phyloP scores from a whole-genome alignment of 1,140 invertebrate species.

The Aricia agestis region DNA sequence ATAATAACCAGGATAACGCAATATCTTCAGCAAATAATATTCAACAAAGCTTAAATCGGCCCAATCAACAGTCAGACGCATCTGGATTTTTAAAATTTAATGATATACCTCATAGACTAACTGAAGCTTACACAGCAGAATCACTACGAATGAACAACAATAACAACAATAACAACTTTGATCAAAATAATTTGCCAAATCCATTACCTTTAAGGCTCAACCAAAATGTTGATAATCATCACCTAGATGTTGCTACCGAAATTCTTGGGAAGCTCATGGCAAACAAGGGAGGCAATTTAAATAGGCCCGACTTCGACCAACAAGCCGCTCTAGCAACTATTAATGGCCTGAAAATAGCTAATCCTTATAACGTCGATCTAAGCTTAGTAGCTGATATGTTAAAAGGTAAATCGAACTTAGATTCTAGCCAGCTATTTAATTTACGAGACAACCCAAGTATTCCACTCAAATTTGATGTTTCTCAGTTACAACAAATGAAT shows the following conservation, averaged over 20 bases:
- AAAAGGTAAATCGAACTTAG: constrained; percentile 60
- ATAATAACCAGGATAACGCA: constrained; percentile 41
- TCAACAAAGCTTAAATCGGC: constrained; percentile 39
- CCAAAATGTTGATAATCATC: constrained; percentile 68
- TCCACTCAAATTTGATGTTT: constrained; percentile 61
- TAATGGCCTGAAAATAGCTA: constrained; percentile 67
- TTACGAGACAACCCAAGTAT: constrained; percentile 46
- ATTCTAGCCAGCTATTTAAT: constrained; percentile 50
- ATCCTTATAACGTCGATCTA: constrained; percentile 71
- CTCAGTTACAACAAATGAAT: constrained; percentile 61
- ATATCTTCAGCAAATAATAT: constrained; percentile 44
- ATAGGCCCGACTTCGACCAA: constrained; percentile 53
- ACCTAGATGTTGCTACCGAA: constrained; percentile 57
- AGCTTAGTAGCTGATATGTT: constrained; percentile 71
- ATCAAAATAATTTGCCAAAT: constrained; percentile 47
- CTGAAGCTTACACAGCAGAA: constrained; percentile 45
- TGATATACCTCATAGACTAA: constrained; percentile 58
- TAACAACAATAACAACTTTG: constrained; percentile 53
- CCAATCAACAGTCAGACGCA: constrained; percentile 37
- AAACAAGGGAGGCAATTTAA: constrained; percentile 48
- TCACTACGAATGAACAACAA: constrained; percentile 42
- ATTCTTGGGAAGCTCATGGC: constrained; percentile 54
- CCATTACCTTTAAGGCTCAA: constrained; percentile 57
- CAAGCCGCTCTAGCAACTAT: constrained; percentile 57
- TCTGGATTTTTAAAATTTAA: constrained; percentile 54